These are phyloP conservation scores for Halichoeres trimaculatus DNA, from an alignment of 2,113 vertebrate genomes.

Conservation along the genomic window DNA sequence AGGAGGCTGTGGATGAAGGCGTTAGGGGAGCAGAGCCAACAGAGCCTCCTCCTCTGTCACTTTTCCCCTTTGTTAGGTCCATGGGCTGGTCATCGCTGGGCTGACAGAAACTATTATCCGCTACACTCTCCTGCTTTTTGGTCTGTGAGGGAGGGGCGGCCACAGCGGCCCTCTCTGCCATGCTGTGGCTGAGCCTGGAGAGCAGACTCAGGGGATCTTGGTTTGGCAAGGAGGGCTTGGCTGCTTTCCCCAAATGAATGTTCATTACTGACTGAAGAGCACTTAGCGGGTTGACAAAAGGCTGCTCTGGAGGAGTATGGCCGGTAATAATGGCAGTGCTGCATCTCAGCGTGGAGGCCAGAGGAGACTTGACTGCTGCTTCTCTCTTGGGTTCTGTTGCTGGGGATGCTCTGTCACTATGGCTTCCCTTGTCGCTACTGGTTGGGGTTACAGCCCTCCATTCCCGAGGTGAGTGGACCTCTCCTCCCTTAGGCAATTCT, in stretches of 20 bases:
- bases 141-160: conserved; percentile 90
- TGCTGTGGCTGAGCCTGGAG: conserved; percentile 97
- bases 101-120: conserved; percentile 91
- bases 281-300: conserved; percentile 97
- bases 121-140: conserved; percentile 88
- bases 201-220: conserved; percentile 98
- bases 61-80: conserved; percentile 98
- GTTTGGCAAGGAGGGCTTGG: conserved; percentile 94
- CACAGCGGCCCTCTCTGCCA: conserved; percentile 95
- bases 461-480: conserved; percentile 85
- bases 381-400: conserved; percentile 74
- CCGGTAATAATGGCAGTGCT: conserved; percentile 94
- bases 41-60: conserved; percentile 89
- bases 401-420: conserved; percentile 76
- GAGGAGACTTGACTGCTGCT: conserved; percentile 77
- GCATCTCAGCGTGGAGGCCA: conserved; percentile 84
- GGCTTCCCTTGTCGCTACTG: conserved; percentile 80
- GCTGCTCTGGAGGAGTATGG: conserved; percentile 93
- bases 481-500: conserved; percentile 81
- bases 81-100: conserved; percentile 96
- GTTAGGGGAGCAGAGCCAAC: conserved; percentile 90
- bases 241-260: conserved; percentile 97
- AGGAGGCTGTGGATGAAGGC: conserved; percentile 89
- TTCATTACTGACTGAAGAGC: conserved; percentile 99
- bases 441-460: conserved; percentile 88